Evolutionary conservation across 2,113 vertebrate genomes (phyloP).

Genomic region (Picathartes gymnocephalus): DNA sequence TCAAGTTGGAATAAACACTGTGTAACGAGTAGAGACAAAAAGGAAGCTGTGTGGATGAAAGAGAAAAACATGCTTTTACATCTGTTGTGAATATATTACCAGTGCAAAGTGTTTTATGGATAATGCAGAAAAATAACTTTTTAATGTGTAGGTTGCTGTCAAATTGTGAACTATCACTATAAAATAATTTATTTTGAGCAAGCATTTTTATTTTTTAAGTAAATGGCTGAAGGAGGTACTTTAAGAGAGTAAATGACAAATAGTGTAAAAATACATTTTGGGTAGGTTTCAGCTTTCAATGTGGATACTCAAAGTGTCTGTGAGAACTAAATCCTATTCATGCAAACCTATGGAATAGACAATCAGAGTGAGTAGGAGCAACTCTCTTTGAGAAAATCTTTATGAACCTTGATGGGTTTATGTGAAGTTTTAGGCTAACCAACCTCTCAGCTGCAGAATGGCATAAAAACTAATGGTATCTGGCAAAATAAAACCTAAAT

Average conservation of each 20-base stretch:
- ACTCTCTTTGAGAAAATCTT: not conserved
- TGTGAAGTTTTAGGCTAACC: not conserved
- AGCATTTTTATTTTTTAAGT: not conserved
- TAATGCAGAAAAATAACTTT: not conserved
- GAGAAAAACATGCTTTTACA: not conserved
- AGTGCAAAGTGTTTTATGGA: not conserved
- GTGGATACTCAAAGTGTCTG: not conserved
- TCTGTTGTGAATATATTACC: not conserved
- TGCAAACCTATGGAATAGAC: not conserved
- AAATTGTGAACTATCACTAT: not conserved
- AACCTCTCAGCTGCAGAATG: not conserved
- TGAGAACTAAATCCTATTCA: not conserved
- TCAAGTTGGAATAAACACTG: not conserved
- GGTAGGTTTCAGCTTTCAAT: not conserved
- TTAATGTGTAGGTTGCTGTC: not conserved
- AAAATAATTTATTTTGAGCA: not conserved
- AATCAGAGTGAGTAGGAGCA: not conserved
- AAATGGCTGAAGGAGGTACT: not conserved
- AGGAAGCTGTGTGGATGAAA: not conserved
- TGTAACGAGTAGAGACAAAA: not conserved
- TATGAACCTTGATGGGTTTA: not conserved
- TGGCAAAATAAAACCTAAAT: not conserved
- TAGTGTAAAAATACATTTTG: not conserved
- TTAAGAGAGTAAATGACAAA: not conserved
- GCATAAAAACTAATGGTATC: not conserved